Evolutionary conservation across 2,888 invertebrate species (phyloP).

Genomic region (Scaeva pyrastri): DNA sequence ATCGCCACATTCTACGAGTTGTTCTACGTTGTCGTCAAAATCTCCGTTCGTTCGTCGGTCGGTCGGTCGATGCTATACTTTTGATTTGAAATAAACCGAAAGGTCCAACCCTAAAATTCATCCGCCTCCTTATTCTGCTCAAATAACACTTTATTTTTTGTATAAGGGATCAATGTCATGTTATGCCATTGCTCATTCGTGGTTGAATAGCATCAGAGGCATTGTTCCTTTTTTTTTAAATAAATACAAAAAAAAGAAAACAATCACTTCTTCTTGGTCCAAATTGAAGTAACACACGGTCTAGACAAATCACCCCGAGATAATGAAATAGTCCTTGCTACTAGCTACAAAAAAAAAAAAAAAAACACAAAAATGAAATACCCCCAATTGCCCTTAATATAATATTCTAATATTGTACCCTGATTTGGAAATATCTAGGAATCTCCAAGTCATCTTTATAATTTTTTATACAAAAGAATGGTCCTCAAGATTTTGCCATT

Average conservation of each 20-base stretch:
- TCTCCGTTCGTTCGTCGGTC: not conserved
- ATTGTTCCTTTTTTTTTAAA: conserved; percentile 31
- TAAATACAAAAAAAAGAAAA: conserved; percentile 7
- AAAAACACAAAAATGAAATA: no score
- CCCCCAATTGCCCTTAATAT: conserved; percentile 56
- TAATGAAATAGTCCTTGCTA: not conserved
- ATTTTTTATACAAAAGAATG: conserved; percentile 59
- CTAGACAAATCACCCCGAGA: conserved; percentile 68
- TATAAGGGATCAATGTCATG: conserved; percentile 46
- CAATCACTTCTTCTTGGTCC: conserved; percentile 32
- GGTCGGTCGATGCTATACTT: conserved; percentile 5
- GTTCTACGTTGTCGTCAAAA: not conserved
- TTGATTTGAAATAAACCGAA: conserved; percentile 32
- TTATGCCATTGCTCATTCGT: conserved; percentile 26
- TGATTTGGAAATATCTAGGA: conserved; percentile 61
- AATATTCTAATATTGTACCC: conserved; percentile 72
- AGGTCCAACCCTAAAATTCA: conserved; percentile 27
- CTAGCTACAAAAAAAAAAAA: not conserved
- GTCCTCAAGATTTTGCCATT: conserved; percentile 39
- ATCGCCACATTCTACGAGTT: not conserved
- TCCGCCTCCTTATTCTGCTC: not conserved
- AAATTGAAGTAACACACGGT: conserved; percentile 57
- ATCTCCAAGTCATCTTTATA: conserved; percentile 67
- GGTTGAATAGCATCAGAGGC: conserved; percentile 48
- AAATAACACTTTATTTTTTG: conserved; percentile 46